Evolutionary conservation across 2,113 vertebrate species (phyloP), one percentile per base, ranked within the genome.

Genomic region (Lamprotornis superbus): DNA sequence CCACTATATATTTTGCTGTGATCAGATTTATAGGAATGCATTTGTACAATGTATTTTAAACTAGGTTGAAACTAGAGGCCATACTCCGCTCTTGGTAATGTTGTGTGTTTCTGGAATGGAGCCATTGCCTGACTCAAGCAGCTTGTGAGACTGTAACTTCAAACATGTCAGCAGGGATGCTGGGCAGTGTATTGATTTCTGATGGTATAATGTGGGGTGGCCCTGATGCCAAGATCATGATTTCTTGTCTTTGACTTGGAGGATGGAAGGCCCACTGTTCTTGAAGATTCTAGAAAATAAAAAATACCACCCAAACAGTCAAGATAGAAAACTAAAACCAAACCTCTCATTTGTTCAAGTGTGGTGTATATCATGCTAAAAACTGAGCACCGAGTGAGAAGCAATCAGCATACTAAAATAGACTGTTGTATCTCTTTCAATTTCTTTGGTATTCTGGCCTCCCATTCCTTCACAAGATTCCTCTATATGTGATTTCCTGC

Each of bases 41-140:
- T 86, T 90, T 94, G 85, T 93, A 71, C 82, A 63, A 59, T 52
- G 10, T 25, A 33, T 94, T 91, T 95, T 89, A 83, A 94, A 77
- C 25, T 81, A 87, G 24, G 53, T 71, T 84, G 53, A 93, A 94
- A 40, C 39, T 55, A 40, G 68, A 56, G 71, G 92, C 76, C 42
- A 2, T 64, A 7, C 31, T 67, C 55, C 0, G 7, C 79, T 90
- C 63, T 49, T 37, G 47, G 68, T 86, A 80, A 63, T 1, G 0
- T 14, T 44, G 14, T 42, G 47, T 70, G 37, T 88, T 83, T 87
- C 87, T 83, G 90, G 75, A 88, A 83, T 25, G 52, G 79, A 93
- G 78, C 74, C 74, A 73, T 76, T 85, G 83, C 80, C 67, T 68
- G 85, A 67, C 39, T 74, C 25, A 57, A 69, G 76, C 0, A 2